Percentiles rank a stretch among this genome's conserved stretches.
phyloP scores from a whole-genome alignment of 2,888 invertebrate genomes.

The Andrena marginata region DNA sequence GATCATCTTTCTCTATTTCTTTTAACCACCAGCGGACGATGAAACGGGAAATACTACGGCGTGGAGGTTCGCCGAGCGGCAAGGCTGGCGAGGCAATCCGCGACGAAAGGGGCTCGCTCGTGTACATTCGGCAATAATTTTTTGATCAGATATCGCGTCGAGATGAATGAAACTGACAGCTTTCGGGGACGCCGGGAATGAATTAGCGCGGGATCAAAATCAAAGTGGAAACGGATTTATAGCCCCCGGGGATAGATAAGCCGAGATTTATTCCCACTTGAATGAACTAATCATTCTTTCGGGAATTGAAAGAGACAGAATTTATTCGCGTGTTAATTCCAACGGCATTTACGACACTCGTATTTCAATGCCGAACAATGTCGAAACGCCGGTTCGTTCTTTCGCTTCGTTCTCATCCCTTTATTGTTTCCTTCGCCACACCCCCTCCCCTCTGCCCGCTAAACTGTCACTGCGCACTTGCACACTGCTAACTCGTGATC shows the following conservation, averaged over 20 bases:
- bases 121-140: background rate
- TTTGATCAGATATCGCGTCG: background rate
- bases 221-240: conserved; percentile 25
- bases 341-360: conserved; percentile 18
- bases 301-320: conserved; percentile 13
- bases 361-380: conserved; percentile 24
- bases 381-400: conserved; percentile 3
- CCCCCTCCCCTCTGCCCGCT: background rate
- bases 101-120: background rate
- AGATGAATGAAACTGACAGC: conserved; percentile 1
- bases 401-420: background rate
- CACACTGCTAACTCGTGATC: too few species aligned
- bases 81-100: background rate
- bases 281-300: conserved; percentile 24
- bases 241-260: conserved; percentile 12
- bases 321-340: conserved; percentile 31
- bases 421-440: background rate
- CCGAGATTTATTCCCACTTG: conserved; percentile 18
- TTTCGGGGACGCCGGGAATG: conserved; percentile 2
- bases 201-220: conserved; percentile 25
- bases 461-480: background rate
- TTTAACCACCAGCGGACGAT: background rate
- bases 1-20: background rate
- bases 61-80: background rate
- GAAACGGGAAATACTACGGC: background rate